A percentile compares a stretch with the other conserved stretches of the same genome.
Conservation (phyloP, 2,888 invertebrate genomes). For the Eupsilia transversa region DNA sequence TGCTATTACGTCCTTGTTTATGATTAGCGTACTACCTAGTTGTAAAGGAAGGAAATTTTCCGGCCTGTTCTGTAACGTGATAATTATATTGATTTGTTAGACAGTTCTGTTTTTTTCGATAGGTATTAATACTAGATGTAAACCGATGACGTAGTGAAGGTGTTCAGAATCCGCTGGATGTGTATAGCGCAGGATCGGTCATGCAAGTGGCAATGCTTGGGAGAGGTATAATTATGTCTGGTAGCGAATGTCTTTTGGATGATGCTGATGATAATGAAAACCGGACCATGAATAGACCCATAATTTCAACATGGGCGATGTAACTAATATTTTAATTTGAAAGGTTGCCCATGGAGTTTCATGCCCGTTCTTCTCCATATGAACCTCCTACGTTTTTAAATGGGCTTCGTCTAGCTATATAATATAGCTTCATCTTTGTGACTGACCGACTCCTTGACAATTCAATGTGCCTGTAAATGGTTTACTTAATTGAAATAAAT, state of each 20-base stretch:
- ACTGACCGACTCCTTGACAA: background rate
- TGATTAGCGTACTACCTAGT: conserved; percentile 4
- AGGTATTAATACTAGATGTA: background rate
- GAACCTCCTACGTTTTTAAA: background rate
- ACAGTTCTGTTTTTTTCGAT: background rate
- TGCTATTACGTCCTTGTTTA: conserved; percentile 19
- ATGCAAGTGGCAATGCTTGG: background rate
- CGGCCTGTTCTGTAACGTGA: background rate
- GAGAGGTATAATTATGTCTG: too few species aligned
- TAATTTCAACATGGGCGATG: background rate
- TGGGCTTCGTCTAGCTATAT: too few species aligned
- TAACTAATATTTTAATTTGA: background rate
- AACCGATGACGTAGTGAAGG: background rate
- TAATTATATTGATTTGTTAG: background rate
- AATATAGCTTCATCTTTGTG: background rate
- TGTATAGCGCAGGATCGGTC: too few species aligned
- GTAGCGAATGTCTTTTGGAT: too few species aligned
- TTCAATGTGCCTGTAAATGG: background rate
- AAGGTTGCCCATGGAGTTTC: background rate
- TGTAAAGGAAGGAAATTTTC: conserved; percentile 11
- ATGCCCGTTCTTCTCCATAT: background rate
- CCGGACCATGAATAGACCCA: background rate
- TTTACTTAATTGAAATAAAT: background rate
- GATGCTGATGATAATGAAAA: background rate
- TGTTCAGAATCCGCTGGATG: background rate